Evolutionary conservation across 2,797 vertebrate genomes (phyloP).

Genomic region (Melopsittacus undulatus): DNA sequence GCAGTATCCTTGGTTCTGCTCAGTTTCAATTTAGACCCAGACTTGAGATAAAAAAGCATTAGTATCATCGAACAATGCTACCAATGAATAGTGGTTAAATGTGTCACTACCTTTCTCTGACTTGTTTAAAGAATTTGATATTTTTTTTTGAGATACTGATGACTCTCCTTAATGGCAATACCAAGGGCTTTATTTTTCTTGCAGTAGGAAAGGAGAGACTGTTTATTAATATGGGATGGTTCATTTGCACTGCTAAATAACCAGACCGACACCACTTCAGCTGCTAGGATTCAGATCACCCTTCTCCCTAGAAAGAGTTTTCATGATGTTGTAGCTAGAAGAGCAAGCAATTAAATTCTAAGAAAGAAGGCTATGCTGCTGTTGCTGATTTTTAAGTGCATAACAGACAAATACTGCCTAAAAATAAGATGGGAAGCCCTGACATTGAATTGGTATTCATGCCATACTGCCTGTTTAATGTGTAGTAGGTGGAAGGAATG

Average conservation of each 20-base stretch:
- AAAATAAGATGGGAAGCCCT: not conserved
- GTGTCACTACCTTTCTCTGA: not conserved
- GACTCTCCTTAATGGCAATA: not conserved
- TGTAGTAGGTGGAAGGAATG: not conserved
- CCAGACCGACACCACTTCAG: not conserved
- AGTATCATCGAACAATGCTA: not conserved
- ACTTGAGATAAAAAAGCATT: not conserved
- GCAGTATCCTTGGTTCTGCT: not conserved
- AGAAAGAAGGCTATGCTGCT: not conserved
- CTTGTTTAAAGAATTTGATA: not conserved
- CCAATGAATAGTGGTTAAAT: not conserved
- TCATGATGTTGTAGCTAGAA: not conserved
- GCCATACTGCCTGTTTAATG: not conserved
- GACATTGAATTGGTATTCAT: not conserved
- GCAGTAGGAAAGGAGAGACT: not conserved
- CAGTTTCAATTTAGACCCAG: not conserved
- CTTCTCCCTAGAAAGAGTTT: not conserved
- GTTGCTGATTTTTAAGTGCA: not conserved
- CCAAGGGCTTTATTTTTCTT: not conserved
- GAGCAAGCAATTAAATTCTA: not conserved
- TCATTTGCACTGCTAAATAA: slow-evolving; percentile 3
- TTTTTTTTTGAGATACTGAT: not conserved
- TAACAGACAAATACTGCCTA: not conserved
- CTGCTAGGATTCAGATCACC: not conserved
- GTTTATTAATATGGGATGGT: not conserved